A percentile compares a stretch with the other conserved stretches of the same genome.
Evolutionary conservation across 2,797 vertebrate species (phyloP).

Genomic region (Zonotrichia albicollis): DNA sequence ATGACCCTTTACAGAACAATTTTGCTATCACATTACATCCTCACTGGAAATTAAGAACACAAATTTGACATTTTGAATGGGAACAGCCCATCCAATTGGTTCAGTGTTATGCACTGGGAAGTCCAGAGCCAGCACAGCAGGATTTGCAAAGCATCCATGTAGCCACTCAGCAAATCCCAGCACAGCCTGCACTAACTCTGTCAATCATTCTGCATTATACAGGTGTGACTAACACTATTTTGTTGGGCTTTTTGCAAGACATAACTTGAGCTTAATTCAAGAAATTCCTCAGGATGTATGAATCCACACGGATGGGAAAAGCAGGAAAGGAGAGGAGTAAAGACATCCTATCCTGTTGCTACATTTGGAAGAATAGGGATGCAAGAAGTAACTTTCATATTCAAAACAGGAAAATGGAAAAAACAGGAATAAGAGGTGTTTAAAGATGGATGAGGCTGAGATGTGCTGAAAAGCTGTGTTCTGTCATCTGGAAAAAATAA

Average conservation of each 20-base stretch:
- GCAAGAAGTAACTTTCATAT: not conserved
- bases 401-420: not conserved
- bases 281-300: not conserved
- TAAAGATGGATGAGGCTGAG: not conserved
- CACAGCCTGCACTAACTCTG: not conserved
- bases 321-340: not conserved
- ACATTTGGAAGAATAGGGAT: not conserved
- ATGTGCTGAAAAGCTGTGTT: not conserved
- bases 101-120: not conserved
- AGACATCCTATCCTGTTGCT: not conserved
- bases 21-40: constrained; percentile 8
- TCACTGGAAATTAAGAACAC: constrained; percentile 8
- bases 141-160: not conserved
- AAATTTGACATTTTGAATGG: not conserved
- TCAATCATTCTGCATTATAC: accelerated
- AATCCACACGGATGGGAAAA: not conserved
- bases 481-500: not conserved
- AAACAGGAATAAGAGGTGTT: not conserved
- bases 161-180: not conserved
- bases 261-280: not conserved
- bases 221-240: not conserved
- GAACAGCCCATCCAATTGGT: not conserved
- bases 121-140: not conserved
- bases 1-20: constrained; percentile 17
- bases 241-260: not conserved